Evolutionary conservation across 2,113 vertebrate species (phyloP).

Genomic region (Hippocampus zosterae): DNA sequence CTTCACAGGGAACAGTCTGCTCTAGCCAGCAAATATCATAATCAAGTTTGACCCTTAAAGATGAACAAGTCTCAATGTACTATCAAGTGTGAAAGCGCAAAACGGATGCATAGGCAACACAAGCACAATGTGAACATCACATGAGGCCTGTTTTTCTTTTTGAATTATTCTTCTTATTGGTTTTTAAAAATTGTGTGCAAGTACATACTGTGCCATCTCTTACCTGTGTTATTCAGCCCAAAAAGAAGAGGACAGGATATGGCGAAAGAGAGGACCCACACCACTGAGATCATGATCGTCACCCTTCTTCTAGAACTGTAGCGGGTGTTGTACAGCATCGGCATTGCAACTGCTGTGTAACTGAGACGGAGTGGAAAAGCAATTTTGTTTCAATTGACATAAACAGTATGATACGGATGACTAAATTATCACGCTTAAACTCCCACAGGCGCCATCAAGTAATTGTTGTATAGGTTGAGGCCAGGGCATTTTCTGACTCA

Average conservation of each 20-base stretch:
- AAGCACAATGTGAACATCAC: background rate
- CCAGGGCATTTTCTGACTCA: background rate
- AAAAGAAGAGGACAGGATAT: conserved; percentile 96
- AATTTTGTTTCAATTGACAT: background rate
- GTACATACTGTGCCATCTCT: conserved; percentile 3
- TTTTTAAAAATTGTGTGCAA: background rate
- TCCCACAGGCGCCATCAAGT: background rate
- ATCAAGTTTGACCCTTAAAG: background rate
- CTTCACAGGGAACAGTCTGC: background rate
- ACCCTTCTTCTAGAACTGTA: conserved; percentile 96
- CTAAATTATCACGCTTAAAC: background rate
- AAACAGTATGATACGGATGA: background rate
- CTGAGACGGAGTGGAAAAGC: conserved; percentile 59
- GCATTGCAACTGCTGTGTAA: conserved; percentile 97
- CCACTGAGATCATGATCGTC: conserved; percentile 92
- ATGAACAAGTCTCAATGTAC: background rate
- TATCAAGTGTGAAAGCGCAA: background rate
- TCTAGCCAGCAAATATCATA: background rate
- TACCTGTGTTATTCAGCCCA: conserved; percentile 94
- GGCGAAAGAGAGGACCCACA: conserved; percentile 96
- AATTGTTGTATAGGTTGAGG: background rate
- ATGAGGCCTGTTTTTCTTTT: background rate
- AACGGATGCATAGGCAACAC: background rate
- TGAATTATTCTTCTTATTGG: background rate
- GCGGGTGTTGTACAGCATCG: conserved; percentile 97